A percentile compares a stretch with the other conserved stretches of the same genome.
Conservation (phyloP, 2,113 vertebrate species). For the Charina bottae region DNA sequence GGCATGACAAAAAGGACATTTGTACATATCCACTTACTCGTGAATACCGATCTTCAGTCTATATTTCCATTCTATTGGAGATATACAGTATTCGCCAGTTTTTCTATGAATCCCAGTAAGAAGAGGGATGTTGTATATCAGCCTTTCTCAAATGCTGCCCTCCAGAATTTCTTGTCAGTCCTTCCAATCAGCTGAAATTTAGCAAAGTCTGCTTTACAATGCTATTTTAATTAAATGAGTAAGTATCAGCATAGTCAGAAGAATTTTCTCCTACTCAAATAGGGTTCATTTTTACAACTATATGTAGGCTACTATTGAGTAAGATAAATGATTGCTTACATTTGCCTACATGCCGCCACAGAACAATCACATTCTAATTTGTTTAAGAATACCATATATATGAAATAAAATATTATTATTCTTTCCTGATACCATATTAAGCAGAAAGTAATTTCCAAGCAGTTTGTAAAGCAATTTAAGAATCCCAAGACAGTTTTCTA, state of each 20-base stretch:
- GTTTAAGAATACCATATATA: slow-evolving; percentile 39
- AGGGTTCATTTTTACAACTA: slow-evolving; percentile 33
- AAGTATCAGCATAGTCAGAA: slow-evolving; percentile 21
- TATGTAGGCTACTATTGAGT: slow-evolving; percentile 52
- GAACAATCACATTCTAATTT: slow-evolving; percentile 62
- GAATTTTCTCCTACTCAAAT: slow-evolving; percentile 36
- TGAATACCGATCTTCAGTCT: not conserved
- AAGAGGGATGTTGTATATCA: too few species aligned
- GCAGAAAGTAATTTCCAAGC: slow-evolving; percentile 32
- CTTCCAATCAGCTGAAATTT: not conserved
- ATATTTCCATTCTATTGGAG: not conserved
- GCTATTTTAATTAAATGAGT: not conserved
- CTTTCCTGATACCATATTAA: slow-evolving; percentile 49
- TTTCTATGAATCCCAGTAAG: not conserved
- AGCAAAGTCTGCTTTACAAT: not conserved
- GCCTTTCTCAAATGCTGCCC: not conserved
- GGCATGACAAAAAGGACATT: not conserved
- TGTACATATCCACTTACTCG: not conserved
- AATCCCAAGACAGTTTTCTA: slow-evolving; percentile 48
- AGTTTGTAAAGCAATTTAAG: slow-evolving; percentile 60
- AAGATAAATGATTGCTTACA: slow-evolving; percentile 49
- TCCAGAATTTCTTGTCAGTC: not conserved
- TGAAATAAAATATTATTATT: slow-evolving; percentile 62
- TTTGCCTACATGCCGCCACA: slow-evolving; percentile 58
- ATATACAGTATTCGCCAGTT: not conserved